Conservation (phyloP, 2,113 vertebrate species). For the Sceloporus tristichus region DNA sequence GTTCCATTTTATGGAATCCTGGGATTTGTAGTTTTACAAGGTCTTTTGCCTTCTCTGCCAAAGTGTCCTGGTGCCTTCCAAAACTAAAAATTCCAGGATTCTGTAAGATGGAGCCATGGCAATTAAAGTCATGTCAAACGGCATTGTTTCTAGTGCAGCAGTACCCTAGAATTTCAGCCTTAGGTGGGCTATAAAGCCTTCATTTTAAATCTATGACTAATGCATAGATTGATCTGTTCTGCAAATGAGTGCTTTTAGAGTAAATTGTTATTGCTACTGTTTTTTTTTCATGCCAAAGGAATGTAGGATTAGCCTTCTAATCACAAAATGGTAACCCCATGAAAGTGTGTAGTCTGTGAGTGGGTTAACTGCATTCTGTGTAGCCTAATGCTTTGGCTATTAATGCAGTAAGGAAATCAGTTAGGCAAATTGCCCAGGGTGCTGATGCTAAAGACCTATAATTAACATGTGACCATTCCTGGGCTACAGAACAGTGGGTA, state of each 20-base stretch:
- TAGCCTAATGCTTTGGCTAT: slow-evolving; percentile 50
- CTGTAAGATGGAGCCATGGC: too few relatives aligned
- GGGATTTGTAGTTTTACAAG: too few relatives aligned
- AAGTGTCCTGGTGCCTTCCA: too few relatives aligned
- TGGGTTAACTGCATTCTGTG: slow-evolving; percentile 43
- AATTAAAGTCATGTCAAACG: too few relatives aligned
- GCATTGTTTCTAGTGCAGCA: too few relatives aligned
- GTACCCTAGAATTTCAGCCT: neutral
- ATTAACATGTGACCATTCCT: neutral
- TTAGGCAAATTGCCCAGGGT: slow-evolving; percentile 48
- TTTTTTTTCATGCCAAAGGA: neutral
- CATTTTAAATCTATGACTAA: neutral
- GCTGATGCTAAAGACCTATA: slow-evolving; percentile 40
- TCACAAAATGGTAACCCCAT: neutral
- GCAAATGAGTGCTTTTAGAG: neutral
- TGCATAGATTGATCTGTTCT: neutral
- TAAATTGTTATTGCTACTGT: neutral
- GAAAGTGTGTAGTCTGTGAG: neutral
- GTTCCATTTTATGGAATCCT: too few relatives aligned
- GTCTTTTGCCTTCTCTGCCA: too few relatives aligned
- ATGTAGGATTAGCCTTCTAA: neutral
- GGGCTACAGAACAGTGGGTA: rapidly evolving
- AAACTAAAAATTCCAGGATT: too few relatives aligned
- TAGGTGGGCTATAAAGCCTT: neutral
- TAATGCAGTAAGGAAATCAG: slow-evolving; percentile 41